Evolutionary conservation across 2,888 invertebrate species (phyloP).

Genomic region (Abscondita cerata): DNA sequence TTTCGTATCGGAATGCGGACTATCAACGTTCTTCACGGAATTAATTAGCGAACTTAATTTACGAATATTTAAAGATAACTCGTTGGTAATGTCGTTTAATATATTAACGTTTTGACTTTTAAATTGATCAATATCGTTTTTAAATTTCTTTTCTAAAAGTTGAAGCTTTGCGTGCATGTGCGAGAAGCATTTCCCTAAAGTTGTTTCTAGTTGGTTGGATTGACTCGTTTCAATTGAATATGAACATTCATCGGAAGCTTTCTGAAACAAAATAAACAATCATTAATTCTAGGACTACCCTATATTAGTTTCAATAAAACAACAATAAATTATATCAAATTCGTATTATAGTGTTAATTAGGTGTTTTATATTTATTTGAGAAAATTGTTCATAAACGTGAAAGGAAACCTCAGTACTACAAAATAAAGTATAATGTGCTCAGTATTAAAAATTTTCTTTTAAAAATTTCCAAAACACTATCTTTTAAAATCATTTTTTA

Average conservation of each 20-base stretch:
- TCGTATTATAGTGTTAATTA: too few species aligned
- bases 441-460: too few species aligned
- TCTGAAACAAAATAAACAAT: conserved; percentile 36
- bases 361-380: too few species aligned
- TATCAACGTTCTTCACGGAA: conserved; percentile 27
- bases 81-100: conserved; percentile 19
- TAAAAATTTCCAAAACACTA: too few species aligned
- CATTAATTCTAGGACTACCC: too few species aligned
- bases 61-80: conserved; percentile 22
- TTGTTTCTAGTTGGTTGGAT: conserved; percentile 27
- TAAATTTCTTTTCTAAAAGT: conserved; percentile 60
- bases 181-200: conserved; percentile 63
- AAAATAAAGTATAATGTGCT: too few species aligned
- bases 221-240: conserved; percentile 6
- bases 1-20: conserved; percentile 12
- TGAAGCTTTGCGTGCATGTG: conserved; percentile 63
- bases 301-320: too few species aligned
- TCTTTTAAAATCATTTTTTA: too few species aligned
- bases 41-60: conserved; percentile 23
- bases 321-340: too few species aligned
- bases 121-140: conserved; percentile 12
- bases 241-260: conserved; percentile 22
- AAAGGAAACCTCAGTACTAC: too few species aligned
- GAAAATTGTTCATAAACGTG: too few species aligned
- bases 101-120: conserved; percentile 18